Conservation (phyloP, 1,140 invertebrate species). For the Armadillidium nasatum region DNA sequence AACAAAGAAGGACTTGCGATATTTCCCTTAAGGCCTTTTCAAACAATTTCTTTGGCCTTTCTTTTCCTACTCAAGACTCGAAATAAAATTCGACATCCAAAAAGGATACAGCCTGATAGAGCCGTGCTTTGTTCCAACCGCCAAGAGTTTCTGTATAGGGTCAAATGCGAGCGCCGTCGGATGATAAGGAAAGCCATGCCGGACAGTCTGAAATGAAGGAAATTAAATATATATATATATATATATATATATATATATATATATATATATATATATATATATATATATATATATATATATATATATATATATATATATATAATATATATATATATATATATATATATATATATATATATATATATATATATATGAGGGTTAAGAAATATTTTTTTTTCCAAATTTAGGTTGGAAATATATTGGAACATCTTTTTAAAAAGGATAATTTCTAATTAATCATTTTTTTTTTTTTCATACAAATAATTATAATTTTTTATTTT, state of each 20-base stretch:
- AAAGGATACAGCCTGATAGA: constrained; percentile 95
- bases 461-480: too few species aligned
- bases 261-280: constrained; percentile 2
- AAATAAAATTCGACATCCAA: background rate
- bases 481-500: too few species aligned
- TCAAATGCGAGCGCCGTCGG: constrained; percentile 95
- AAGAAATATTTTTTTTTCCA: too few species aligned
- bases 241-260: constrained; percentile 8
- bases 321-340: too few species aligned
- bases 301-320: too few species aligned
- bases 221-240: constrained; percentile 39
- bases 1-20: background rate
- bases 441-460: too few species aligned
- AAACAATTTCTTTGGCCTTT: background rate
- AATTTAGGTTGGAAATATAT: too few species aligned
- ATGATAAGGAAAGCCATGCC: constrained; percentile 97
- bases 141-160: constrained; percentile 92
- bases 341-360: too few species aligned
- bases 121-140: constrained; percentile 92
- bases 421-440: too few species aligned
- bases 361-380: too few species aligned
- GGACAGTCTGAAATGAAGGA: constrained; percentile 78
- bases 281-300: background rate
- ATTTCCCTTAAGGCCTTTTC: background rate
- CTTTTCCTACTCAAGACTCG: background rate